These are phyloP conservation scores for Latrodectus hesperus DNA, from an alignment of 2,888 invertebrate genomes.

Conservation along the genomic window DNA sequence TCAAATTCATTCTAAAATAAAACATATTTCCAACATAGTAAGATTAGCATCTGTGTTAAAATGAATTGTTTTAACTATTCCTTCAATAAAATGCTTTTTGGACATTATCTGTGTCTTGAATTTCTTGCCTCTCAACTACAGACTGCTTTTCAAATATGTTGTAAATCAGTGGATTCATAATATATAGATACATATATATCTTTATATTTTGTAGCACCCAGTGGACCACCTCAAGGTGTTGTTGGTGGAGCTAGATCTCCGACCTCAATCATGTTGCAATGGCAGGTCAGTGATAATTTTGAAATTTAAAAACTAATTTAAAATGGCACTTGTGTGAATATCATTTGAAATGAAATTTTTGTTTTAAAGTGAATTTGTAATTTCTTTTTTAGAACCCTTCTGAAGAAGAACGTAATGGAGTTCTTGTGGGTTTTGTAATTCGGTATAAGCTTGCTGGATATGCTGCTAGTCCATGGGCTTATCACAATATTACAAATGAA, in stretches of 20 bases:
- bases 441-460: conserved; percentile 93
- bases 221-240: conserved; percentile 94
- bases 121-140: neutral
- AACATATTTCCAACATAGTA: too few species aligned
- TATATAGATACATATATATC: neutral
- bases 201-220: conserved; percentile 83
- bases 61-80: too few species aligned
- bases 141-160: neutral
- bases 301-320: neutral
- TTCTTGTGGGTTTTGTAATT: conserved; percentile 93
- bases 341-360: neutral
- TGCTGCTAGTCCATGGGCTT: conserved; percentile 90
- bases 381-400: conserved; percentile 82
- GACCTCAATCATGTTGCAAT: conserved; percentile 94
- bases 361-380: neutral
- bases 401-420: conserved; percentile 95
- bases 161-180: neutral
- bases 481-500: conserved; percentile 93
- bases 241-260: conserved; percentile 95
- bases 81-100: too few species aligned
- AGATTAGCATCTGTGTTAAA: too few species aligned
- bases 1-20: too few species aligned
- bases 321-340: neutral
- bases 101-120: too few species aligned
- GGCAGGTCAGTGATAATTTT: conserved; percentile 74